Percentiles rank a stretch among this genome's conserved stretches.
These are phyloP conservation scores for Lasiurus borealis DNA, from an alignment of 2,113 vertebrate species.

Conservation along the genomic window DNA sequence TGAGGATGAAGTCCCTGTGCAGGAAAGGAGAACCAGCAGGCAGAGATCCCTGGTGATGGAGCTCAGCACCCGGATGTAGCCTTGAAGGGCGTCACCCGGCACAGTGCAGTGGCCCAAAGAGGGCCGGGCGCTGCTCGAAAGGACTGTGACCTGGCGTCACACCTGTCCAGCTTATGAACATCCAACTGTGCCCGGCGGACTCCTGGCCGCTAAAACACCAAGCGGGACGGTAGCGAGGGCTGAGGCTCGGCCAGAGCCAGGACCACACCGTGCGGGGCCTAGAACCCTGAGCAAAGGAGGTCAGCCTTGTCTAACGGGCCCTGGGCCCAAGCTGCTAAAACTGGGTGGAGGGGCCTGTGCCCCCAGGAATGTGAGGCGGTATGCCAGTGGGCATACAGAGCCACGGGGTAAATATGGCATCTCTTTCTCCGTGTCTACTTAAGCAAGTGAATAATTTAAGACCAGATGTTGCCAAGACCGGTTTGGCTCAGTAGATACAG, in stretches of 20 bases:
- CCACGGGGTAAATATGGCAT: background rate
- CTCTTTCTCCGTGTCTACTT: background rate
- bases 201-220: background rate
- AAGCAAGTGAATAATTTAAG: too few species aligned
- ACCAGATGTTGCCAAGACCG: too few species aligned
- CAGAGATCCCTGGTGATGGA: background rate
- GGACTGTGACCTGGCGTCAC: background rate
- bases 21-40: background rate
- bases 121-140: background rate
- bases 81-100: background rate
- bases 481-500: too few species aligned
- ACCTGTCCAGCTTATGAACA: background rate
- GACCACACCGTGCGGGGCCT: background rate
- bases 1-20: background rate
- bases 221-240: background rate
- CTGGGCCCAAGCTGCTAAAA: background rate
- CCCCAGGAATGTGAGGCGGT: background rate
- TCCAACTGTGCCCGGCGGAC: background rate
- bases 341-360: background rate
- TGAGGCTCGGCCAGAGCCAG: background rate
- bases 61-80: conserved; percentile 16
- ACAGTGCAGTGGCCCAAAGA: background rate
- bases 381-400: background rate
- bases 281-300: background rate
- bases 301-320: background rate